phyloP scores from a whole-genome alignment of 35 echinoderm and acorn worm species.

The Ophiothrix spiculata region DNA sequence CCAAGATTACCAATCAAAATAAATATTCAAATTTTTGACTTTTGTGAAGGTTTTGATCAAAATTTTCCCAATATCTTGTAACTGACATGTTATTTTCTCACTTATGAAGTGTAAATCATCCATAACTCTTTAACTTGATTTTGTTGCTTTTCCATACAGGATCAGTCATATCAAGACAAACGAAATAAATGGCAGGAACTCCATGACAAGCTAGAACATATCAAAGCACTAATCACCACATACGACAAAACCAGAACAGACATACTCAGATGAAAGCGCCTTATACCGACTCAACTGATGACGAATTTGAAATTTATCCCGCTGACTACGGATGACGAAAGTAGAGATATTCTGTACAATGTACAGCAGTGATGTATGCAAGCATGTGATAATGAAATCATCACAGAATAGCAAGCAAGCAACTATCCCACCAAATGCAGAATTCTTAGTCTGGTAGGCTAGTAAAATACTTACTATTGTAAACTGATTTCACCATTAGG shows the following conservation, averaged over 20 bases:
- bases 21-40: no score
- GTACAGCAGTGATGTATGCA: not conserved
- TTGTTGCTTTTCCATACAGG: slow-evolving; percentile 31
- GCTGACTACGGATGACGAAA: not conserved
- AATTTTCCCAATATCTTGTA: no score
- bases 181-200: slow-evolving; percentile 42
- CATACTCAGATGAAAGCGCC: no score
- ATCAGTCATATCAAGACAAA: slow-evolving; percentile 34
- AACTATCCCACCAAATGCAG: not conserved
- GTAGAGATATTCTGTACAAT: not conserved
- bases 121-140: not conserved
- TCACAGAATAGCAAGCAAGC: not conserved
- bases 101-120: no score
- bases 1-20: not conserved
- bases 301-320: not conserved
- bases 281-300: not conserved
- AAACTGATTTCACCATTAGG: no score
- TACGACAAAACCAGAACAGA: slow-evolving; percentile 47
- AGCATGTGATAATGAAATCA: not conserved
- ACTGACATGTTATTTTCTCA: no score
- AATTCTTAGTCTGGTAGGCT: not conserved
- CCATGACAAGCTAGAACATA: slow-evolving; percentile 61
- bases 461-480: not conserved
- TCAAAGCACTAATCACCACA: slow-evolving; percentile 55
- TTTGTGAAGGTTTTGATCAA: no score